phyloP scores from a whole-genome alignment of 1,140 invertebrate genomes.

The Chironomus striatipennis region DNA sequence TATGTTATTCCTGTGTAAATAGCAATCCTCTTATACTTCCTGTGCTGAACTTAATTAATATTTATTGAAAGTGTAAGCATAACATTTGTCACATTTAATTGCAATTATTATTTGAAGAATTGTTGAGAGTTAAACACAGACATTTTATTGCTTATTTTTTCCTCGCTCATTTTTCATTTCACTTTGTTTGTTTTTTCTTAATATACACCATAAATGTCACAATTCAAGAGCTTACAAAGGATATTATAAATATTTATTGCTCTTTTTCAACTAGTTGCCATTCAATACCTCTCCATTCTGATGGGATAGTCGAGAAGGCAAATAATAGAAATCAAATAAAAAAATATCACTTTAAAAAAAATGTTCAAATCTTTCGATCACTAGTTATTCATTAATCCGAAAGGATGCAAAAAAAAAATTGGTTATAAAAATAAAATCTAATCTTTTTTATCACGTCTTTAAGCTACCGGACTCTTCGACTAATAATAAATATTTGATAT shows the following conservation, averaged over 20 bases:
- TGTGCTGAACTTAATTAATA: background rate
- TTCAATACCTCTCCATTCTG: background rate
- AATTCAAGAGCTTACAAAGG: no score
- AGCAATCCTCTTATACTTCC: background rate
- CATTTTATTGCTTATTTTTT: slow-evolving; percentile 8
- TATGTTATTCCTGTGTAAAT: no score
- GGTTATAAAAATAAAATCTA: no score
- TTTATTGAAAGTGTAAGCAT: slow-evolving; percentile 1
- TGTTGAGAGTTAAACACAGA: background rate
- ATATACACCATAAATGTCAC: background rate
- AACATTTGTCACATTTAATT: slow-evolving; percentile 14
- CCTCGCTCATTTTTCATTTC: background rate
- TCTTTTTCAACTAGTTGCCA: background rate
- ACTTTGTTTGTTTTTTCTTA: background rate
- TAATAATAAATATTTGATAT: no score
- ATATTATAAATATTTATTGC: background rate
- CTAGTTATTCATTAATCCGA: no score
- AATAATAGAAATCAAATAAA: background rate
- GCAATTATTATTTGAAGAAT: background rate
- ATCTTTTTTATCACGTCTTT: no score
- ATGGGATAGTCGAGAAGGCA: no score
- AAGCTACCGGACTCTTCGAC: no score
- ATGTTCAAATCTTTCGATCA: no score
- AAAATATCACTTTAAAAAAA: background rate
- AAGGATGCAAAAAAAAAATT: no score